Conservation (phyloP, 2,888 invertebrate species). For the Trissolcus japonicus region DNA sequence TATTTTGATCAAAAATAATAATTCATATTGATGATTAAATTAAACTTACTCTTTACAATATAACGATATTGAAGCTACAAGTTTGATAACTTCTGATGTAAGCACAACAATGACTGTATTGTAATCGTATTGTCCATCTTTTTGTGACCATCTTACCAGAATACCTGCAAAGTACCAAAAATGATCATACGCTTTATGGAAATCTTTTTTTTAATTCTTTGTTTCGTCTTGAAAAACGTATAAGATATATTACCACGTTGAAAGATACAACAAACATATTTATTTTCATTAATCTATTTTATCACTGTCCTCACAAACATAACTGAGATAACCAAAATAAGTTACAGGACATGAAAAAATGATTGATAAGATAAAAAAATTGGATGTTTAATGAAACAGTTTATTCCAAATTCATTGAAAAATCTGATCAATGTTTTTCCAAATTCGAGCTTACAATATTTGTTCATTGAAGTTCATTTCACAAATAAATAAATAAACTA, state of each 20-base stretch:
- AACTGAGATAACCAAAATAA: slow-evolving; percentile 38
- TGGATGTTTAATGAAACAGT: background rate
- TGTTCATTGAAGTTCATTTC: too few relatives aligned
- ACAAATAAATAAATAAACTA: too few relatives aligned
- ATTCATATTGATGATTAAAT: slow-evolving; percentile 46
- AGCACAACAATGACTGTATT: slow-evolving; percentile 92
- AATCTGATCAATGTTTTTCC: too few relatives aligned
- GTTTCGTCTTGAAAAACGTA: background rate
- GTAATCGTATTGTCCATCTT: slow-evolving; percentile 88
- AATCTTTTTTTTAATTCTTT: background rate
- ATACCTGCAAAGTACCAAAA: slow-evolving; percentile 82
- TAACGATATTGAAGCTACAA: slow-evolving; percentile 83
- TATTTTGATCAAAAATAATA: slow-evolving; percentile 36
- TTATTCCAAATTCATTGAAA: too few relatives aligned
- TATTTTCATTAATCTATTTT: slow-evolving; percentile 8
- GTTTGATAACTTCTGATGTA: slow-evolving; percentile 90
- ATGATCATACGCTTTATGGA: background rate
- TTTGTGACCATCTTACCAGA: slow-evolving; percentile 93
- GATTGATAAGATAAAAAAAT: slow-evolving; percentile 35
- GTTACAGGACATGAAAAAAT: slow-evolving; percentile 22
- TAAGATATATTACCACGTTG: background rate
- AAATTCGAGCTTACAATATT: too few relatives aligned
- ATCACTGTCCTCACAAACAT: slow-evolving; percentile 15
- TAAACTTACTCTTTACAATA: slow-evolving; percentile 83
- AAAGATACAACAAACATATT: slow-evolving; percentile 5